Percentiles rank a stretch among this genome's conserved stretches.
Evolutionary conservation across 2,797 vertebrate genomes (phyloP).

Genomic region (Dicrostonyx torquatus): DNA sequence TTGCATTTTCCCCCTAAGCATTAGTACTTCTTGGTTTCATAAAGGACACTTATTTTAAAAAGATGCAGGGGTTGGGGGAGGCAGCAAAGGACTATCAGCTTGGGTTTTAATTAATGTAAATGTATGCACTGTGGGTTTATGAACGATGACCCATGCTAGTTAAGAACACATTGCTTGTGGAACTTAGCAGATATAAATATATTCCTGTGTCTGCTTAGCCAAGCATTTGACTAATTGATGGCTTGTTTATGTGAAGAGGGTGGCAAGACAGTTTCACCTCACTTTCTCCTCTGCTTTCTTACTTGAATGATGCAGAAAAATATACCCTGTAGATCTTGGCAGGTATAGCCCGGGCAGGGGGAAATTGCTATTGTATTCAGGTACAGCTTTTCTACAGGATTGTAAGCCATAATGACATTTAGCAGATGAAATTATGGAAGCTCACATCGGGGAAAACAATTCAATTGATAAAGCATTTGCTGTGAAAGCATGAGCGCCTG

Average conservation of each 20-base stretch:
- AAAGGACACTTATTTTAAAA: constrained; percentile 20
- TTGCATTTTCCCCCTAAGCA: background rate
- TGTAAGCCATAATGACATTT: constrained; percentile 20
- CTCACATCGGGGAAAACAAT: background rate
- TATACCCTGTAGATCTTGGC: background rate
- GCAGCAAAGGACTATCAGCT: background rate
- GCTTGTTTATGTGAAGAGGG: constrained; percentile 45
- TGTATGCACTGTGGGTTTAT: background rate
- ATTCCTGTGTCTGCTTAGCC: background rate
- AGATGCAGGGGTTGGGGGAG: background rate
- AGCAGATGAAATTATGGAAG: constrained; percentile 6
- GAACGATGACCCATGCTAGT: background rate
- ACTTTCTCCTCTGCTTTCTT: constrained; percentile 16
- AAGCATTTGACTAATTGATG: constrained; percentile 52
- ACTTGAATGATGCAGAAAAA: constrained; percentile 35
- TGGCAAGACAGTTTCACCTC: constrained; percentile 1
- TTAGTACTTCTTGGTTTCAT: constrained; percentile 10
- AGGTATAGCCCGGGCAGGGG: background rate
- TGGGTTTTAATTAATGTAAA: constrained; percentile 43
- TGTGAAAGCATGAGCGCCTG: background rate
- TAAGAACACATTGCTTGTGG: background rate
- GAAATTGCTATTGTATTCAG: background rate
- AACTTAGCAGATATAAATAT: constrained; percentile 22
- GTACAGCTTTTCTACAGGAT: background rate
- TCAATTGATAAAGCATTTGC: background rate